Evolutionary conservation across 2,888 invertebrate genomes (phyloP).

Genomic region (Cryptocheilus praepositus): DNA sequence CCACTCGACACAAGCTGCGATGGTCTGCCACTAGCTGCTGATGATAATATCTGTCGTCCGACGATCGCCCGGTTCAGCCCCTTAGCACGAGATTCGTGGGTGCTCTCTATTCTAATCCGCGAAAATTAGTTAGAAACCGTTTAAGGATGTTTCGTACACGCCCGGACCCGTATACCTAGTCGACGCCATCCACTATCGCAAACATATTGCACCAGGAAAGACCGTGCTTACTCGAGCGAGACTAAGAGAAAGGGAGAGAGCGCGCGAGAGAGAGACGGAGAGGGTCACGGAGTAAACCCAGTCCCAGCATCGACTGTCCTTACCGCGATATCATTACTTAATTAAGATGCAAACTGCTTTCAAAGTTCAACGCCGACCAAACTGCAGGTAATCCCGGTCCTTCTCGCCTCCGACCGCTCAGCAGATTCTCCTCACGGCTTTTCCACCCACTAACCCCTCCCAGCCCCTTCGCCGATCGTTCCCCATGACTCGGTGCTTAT

Average conservation of each 20-base stretch:
- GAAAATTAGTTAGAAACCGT: slow-evolving; percentile 35
- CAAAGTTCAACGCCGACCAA: slow-evolving; percentile 39
- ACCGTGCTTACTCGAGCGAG: background rate
- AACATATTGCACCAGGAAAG: background rate
- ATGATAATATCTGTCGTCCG: too few species aligned
- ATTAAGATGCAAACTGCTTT: slow-evolving; percentile 53
- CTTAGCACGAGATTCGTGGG: background rate
- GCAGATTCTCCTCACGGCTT: background rate
- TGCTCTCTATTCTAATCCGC: slow-evolving; percentile 23
- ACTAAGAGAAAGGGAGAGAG: background rate
- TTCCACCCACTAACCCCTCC: background rate
- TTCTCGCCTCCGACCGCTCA: slow-evolving; percentile 5
- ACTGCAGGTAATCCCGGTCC: slow-evolving; percentile 41
- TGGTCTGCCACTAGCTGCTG: too few species aligned
- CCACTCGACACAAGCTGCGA: too few species aligned
- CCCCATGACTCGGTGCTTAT: background rate
- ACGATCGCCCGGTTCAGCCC: too few species aligned
- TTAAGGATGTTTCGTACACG: slow-evolving; percentile 22
- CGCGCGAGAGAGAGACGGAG: background rate
- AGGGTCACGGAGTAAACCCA: slow-evolving; percentile 12
- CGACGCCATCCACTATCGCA: slow-evolving; percentile 3
- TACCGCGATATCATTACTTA: slow-evolving; percentile 43
- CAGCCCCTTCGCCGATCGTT: too few species aligned
- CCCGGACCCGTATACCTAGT: background rate
- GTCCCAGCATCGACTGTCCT: slow-evolving; percentile 36